Percentiles rank a stretch among this genome's conserved stretches.
These are phyloP conservation scores for Nephotettix cincticeps DNA, from an alignment of 1,140 invertebrate genomes.

Conservation along the genomic window DNA sequence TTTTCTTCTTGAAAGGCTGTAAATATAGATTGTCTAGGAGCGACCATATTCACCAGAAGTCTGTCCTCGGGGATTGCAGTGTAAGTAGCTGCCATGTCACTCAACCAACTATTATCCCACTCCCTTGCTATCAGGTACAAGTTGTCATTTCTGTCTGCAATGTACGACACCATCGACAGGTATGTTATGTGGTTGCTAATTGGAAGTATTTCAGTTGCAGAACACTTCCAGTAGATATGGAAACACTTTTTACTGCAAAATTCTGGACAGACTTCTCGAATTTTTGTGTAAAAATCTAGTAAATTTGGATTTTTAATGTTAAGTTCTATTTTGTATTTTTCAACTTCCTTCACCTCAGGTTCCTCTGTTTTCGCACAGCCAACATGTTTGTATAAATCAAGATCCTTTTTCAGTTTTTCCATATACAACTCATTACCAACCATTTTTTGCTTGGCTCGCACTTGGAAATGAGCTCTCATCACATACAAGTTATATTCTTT, in stretches of 20 bases:
- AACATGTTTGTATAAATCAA: not conserved
- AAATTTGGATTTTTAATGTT: not conserved
- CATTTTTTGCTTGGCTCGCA: not conserved
- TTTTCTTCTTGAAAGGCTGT: not conserved
- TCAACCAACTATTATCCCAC: not conserved
- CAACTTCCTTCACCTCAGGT: not conserved
- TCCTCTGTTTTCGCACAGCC: not conserved
- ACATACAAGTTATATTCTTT: slow-evolving; percentile 6
- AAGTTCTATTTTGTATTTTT: not conserved
- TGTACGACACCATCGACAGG: slow-evolving; percentile 4
- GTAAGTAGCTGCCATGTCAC: not conserved
- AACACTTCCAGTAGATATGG: not conserved
- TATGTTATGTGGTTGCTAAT: slow-evolving; percentile 7
- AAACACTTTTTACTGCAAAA: not conserved
- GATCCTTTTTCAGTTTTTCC: not conserved
- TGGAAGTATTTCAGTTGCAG: not conserved
- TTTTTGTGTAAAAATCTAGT: not conserved
- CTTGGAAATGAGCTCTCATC: slow-evolving; percentile 1
- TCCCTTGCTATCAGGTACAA: slow-evolving; percentile 1
- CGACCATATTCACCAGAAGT: not conserved
- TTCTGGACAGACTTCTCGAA: slow-evolving; percentile 4
- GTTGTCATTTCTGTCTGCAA: not conserved
- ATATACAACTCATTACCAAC: not conserved
- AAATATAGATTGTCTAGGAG: not conserved
- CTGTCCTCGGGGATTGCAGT: not conserved